phyloP scores from a whole-genome alignment of 2,113 vertebrate species.

The Etheostoma cragini region DNA sequence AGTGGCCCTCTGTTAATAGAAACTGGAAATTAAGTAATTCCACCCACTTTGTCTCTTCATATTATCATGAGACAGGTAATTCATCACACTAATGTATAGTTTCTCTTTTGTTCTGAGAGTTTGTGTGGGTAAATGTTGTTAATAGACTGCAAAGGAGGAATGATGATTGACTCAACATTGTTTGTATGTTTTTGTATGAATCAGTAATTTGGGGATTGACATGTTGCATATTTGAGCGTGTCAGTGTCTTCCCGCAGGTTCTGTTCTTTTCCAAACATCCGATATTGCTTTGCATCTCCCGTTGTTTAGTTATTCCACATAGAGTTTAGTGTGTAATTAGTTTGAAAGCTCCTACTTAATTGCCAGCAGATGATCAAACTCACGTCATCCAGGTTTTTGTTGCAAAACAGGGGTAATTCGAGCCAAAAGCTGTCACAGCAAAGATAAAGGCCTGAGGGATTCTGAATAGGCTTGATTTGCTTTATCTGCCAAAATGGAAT shows the following conservation, averaged over 20 bases:
- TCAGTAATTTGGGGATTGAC: not conserved
- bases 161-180: not conserved
- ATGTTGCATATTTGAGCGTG: not conserved
- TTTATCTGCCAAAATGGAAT: conserved; percentile 11
- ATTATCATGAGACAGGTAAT: not conserved
- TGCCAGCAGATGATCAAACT: conserved; percentile 51
- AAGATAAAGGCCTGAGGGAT: not conserved
- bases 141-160: conserved; percentile 22
- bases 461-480: conserved; percentile 26
- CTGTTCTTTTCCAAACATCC: conserved; percentile 9
- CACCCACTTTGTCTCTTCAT: conserved; percentile 9
- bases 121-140: conserved; percentile 23
- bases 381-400: conserved; percentile 23
- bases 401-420: conserved; percentile 7
- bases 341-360: conserved; percentile 22
- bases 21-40: conserved; percentile 15
- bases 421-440: not conserved
- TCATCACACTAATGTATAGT: not conserved
- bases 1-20: not conserved
- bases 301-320: conserved; percentile 24
- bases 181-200: not conserved
- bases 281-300: conserved; percentile 35
- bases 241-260: not conserved
- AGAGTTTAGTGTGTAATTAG: conserved; percentile 35
- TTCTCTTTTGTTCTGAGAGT: conserved; percentile 25